Evolutionary conservation across 2,797 vertebrate genomes (phyloP).

Genomic region (Coranthus polyacanthus): DNA sequence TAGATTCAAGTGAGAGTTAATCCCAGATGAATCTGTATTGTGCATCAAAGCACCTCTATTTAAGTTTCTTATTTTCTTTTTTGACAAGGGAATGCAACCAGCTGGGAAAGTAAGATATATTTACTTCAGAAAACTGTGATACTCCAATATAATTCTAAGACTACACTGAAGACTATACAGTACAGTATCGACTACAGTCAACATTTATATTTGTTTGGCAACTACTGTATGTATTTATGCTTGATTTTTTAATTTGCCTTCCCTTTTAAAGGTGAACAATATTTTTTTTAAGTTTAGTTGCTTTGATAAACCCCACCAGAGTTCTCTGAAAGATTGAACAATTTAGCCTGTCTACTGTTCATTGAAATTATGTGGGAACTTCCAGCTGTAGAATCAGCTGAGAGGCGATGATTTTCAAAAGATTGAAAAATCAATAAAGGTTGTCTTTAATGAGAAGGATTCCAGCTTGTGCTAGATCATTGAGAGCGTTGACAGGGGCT

Average conservation of each 20-base stretch:
- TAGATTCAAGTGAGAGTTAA: conserved; percentile 33
- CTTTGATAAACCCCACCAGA: conserved; percentile 36
- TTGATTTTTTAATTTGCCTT: conserved; percentile 19
- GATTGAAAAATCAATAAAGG: conserved; percentile 90
- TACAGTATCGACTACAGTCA: not conserved
- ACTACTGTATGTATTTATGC: conserved; percentile 13
- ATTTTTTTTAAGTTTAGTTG: conserved; percentile 8
- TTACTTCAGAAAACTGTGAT: conserved; percentile 18
- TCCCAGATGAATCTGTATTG: conserved; percentile 46
- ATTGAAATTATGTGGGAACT: conserved; percentile 88
- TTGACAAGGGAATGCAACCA: conserved; percentile 23
- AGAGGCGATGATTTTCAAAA: conserved; percentile 86
- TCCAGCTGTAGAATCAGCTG: conserved; percentile 83
- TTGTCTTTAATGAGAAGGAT: conserved; percentile 86
- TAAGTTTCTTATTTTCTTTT: conserved; percentile 27
- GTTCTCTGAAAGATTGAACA: conserved; percentile 44
- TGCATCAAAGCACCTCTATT: conserved; percentile 47
- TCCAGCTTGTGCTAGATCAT: conserved; percentile 41
- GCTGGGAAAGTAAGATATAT: conserved; percentile 13
- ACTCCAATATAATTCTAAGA: conserved; percentile 28
- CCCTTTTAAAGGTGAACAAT: conserved; percentile 7
- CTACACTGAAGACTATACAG: conserved; percentile 19
- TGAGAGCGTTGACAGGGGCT: conserved; percentile 14
- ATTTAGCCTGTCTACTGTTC: conserved; percentile 77
- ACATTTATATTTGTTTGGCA: conserved; percentile 27